These are phyloP conservation scores for Leucoraja ocellata DNA, from an alignment of 2,797 vertebrate genomes.

Conservation along the genomic window DNA sequence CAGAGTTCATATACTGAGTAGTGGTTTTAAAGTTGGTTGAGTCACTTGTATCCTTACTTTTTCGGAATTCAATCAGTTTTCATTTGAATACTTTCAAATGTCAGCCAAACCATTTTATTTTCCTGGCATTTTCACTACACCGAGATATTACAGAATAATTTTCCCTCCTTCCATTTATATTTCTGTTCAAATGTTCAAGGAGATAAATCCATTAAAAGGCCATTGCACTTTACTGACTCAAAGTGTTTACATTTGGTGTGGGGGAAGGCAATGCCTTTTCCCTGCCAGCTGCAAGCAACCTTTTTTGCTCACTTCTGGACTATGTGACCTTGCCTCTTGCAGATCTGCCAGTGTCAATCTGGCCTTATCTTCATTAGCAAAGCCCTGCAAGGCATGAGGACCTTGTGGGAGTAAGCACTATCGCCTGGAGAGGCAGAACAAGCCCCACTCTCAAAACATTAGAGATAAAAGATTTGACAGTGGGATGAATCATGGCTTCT, in stretches of 20 bases:
- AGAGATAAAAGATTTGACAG: too few relatives aligned
- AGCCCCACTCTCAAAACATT: too few relatives aligned
- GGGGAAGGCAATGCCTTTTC: not conserved
- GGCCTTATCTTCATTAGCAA: too few relatives aligned
- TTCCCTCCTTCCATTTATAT: not conserved
- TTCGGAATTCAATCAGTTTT: not conserved
- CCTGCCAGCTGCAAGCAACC: too few relatives aligned
- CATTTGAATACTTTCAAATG: constrained; percentile 15
- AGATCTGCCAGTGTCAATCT: too few relatives aligned
- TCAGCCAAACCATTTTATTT: not conserved
- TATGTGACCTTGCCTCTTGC: too few relatives aligned
- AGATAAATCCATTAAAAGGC: not conserved
- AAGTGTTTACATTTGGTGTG: not conserved
- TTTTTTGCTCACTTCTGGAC: too few relatives aligned
- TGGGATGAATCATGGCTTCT: too few relatives aligned
- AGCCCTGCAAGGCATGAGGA: too few relatives aligned
- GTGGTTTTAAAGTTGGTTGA: not conserved
- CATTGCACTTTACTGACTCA: not conserved
- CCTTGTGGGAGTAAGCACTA: too few relatives aligned
- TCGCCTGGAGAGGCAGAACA: too few relatives aligned
- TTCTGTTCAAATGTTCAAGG: not conserved
- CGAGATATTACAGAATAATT: not conserved
- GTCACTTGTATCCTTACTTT: not conserved
- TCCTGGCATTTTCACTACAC: not conserved
- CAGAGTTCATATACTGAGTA: not conserved